Base-by-base conservation (phyloP, 92 coral and sea anemone genomes). In the Actinostola sp. region DNA sequence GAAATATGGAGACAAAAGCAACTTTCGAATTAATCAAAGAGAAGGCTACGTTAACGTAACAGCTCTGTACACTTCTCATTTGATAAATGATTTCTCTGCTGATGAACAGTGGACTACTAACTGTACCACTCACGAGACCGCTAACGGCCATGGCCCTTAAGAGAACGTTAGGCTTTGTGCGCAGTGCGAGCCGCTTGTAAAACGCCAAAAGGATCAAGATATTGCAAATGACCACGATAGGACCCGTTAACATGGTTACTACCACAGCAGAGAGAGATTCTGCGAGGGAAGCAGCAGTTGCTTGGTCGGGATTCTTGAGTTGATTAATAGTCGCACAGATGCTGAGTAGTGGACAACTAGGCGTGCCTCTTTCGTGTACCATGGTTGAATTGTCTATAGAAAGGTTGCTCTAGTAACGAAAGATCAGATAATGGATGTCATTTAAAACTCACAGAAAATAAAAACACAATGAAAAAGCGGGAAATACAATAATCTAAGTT, bases 131-230 rank as follows among this genome's bases (percentile, higher is more conserved):
- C 45, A 34, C 27, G n/a, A 61, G 27, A 61, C 33, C 29, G 31
- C 20, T 61, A 26, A 34, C 27, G 0, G 48, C 29, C 26, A 35
- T 2, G 25, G 66, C 46, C 1, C 29, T 23, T 2, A 61, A 5
- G 5, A 61, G 27, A 34, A 61, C 28, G 27, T 61, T 61, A 13
- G 27, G 3, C 9, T 19, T 23, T 15, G 44, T 61, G 30, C 48
- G 42, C 14, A 61, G 66, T 20, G 44, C 16, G 30, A 43, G 48
- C 45, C 33, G 30, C 3, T 10, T 61, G 38, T 61, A 61, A 35
- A 61, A 31, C 66, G 46, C 66, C 44, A 61, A 17, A 32, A 61
- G 66, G 2, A 61, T 34, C 42, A 61, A n/a, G 15, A n/a, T 2
- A 26, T 61, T 61, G 19, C 30, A 2, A 35, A 61, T 20, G 48